A percentile compares a stretch with the other conserved stretches of the same genome.
phyloP scores from a whole-genome alignment of 2,888 invertebrate species.

The Oscheius sp. region DNA sequence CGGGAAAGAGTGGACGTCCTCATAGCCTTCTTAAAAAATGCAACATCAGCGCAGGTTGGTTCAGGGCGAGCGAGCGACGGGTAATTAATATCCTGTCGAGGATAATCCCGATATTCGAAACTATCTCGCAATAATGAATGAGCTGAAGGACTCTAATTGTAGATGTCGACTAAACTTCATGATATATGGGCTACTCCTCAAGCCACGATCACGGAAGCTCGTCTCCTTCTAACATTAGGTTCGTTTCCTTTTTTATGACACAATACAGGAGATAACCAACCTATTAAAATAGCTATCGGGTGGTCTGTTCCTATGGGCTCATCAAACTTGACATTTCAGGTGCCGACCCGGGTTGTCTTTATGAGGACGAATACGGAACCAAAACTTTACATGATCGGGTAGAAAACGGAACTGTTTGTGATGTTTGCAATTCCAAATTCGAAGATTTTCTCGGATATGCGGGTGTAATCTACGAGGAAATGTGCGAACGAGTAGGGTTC shows the following conservation, averaged over 20 bases:
- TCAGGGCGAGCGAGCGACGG: not conserved
- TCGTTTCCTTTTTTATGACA: not conserved
- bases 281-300: too few species aligned
- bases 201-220: slow-evolving; percentile 60
- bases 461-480: slow-evolving; percentile 60
- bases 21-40: slow-evolving; percentile 58
- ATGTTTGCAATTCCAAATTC: slow-evolving; percentile 54
- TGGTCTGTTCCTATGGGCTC: too few species aligned
- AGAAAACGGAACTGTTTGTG: slow-evolving; percentile 58
- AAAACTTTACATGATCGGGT: slow-evolving; percentile 56
- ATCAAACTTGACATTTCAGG: slow-evolving; percentile 26
- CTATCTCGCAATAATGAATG: not conserved
- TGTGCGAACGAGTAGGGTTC: slow-evolving; percentile 54
- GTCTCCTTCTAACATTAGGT: slow-evolving; percentile 60
- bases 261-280: too few species aligned
- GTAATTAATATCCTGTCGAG: slow-evolving; percentile 13
- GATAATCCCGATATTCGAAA: not conserved
- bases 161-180: slow-evolving; percentile 57
- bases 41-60: slow-evolving; percentile 34
- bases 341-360: slow-evolving; percentile 56
- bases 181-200: slow-evolving; percentile 62
- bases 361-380: slow-evolving; percentile 57
- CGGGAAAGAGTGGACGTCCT: slow-evolving; percentile 57
- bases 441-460: slow-evolving; percentile 57
- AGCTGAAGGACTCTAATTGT: slow-evolving; percentile 16